Percentiles rank a stretch among this genome's conserved stretches.
phyloP scores from a whole-genome alignment of 2,888 invertebrate species.

The Leistus spinibarbis region DNA sequence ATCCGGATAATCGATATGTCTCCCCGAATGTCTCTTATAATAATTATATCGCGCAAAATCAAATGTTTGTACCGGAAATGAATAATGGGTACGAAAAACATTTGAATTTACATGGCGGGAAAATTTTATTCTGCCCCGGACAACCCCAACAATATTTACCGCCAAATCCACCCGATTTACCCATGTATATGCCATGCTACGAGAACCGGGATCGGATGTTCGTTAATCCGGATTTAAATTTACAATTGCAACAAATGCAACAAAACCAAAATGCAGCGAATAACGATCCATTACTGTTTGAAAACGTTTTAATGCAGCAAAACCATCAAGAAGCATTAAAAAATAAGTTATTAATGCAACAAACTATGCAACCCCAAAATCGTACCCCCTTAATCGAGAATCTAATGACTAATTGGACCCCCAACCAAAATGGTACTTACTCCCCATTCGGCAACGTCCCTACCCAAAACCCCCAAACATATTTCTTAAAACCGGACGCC shows the following conservation, averaged over 20 bases:
- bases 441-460: conserved; percentile 73
- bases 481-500: conserved; percentile 50
- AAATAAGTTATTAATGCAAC: conserved; percentile 24
- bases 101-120: conserved; percentile 22
- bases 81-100: conserved; percentile 19
- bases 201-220: conserved; percentile 32
- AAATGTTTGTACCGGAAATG: conserved; percentile 31
- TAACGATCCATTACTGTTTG: conserved; percentile 9
- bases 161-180: conserved; percentile 23
- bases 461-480: conserved; percentile 57
- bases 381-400: conserved; percentile 67
- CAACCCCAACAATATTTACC: conserved; percentile 29
- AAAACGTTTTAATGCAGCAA: conserved; percentile 20
- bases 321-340: conserved; percentile 26
- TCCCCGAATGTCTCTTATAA: conserved; percentile 17
- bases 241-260: conserved; percentile 5
- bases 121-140: conserved; percentile 30
- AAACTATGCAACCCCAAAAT: conserved; percentile 40
- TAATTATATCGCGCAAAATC: conserved; percentile 34
- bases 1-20: conserved; percentile 11
- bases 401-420: conserved; percentile 74
- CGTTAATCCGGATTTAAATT: conserved; percentile 14
- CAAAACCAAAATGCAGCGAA: neutral
- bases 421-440: conserved; percentile 74
- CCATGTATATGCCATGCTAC: conserved; percentile 31